Conservation (phyloP, 2,797 vertebrate species). For the Channallabes apus region DNA sequence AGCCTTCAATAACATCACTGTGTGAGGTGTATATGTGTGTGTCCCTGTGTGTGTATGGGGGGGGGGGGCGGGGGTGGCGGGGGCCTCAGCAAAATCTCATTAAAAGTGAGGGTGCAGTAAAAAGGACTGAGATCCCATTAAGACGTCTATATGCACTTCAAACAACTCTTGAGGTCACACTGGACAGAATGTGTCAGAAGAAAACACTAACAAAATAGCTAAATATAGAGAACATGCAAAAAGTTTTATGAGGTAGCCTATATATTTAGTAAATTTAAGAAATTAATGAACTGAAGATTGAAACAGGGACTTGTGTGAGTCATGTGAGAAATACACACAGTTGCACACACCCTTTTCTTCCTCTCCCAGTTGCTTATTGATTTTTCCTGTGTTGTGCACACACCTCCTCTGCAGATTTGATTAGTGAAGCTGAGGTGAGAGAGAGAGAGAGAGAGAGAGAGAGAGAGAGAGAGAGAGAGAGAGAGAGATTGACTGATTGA, state of each 20-base stretch:
- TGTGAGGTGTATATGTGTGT: slow-evolving; percentile 34
- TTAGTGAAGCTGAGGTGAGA: slow-evolving; percentile 65
- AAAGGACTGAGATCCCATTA: slow-evolving; percentile 57
- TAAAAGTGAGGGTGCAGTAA: slow-evolving; percentile 53
- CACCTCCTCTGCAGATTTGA: slow-evolving; percentile 66
- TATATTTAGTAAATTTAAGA: not conserved
- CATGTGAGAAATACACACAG: slow-evolving; percentile 13
- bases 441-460: slow-evolving; percentile 53
- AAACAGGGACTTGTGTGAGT: not conserved
- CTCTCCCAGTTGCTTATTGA: slow-evolving; percentile 41
- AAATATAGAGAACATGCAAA: slow-evolving; percentile 9
- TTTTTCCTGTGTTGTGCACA: slow-evolving; percentile 51
- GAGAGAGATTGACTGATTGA: slow-evolving; percentile 31
- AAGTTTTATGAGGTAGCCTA: not conserved
- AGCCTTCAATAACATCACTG: slow-evolving; percentile 71
- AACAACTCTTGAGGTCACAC: slow-evolving; percentile 35
- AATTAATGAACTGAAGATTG: slow-evolving; percentile 8
- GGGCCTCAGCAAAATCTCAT: slow-evolving; percentile 59
- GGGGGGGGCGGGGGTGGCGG: too few relatives aligned
- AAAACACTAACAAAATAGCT: slow-evolving; percentile 12
- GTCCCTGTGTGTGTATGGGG: slow-evolving; percentile 47
- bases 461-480: slow-evolving; percentile 57
- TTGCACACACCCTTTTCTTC: slow-evolving; percentile 6
- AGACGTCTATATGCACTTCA: slow-evolving; percentile 51
- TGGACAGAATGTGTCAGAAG: not conserved